A percentile compares a stretch with the other conserved stretches of the same genome.
Conservation (phyloP, 1,140 invertebrate genomes). For the Pseudomyrmex flavicornis region DNA sequence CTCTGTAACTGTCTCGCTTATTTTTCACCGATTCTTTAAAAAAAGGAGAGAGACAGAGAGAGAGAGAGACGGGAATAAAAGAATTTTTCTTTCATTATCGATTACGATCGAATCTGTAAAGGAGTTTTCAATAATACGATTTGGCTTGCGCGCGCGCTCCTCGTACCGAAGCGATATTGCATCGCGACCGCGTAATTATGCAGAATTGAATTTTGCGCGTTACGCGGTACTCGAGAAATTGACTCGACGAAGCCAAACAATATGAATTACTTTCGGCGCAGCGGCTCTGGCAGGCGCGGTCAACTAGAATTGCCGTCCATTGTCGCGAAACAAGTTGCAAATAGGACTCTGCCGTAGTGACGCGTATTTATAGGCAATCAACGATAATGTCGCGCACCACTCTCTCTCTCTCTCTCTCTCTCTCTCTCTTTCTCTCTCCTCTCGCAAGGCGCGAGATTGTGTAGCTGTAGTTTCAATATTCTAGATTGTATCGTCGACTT, state of each 20-base stretch:
- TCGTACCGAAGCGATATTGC: background rate
- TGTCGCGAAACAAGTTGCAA: conserved; percentile 61
- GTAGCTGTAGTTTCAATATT: conserved; percentile 39
- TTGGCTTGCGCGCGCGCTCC: background rate
- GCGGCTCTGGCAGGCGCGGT: background rate
- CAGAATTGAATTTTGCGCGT: conserved; percentile 5
- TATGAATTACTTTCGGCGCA: conserved; percentile 40
- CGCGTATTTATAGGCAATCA: conserved; percentile 58
- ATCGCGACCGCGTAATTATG: background rate
- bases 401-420: background rate
- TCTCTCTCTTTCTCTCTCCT: background rate
- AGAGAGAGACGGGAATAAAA: too few relatives aligned
- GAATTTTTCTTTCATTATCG: background rate
- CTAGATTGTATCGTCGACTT: conserved; percentile 60
- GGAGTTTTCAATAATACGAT: background rate
- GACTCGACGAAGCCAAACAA: conserved; percentile 29
- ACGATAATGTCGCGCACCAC: conserved; percentile 45
- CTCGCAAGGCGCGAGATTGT: conserved; percentile 15
- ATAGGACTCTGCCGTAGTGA: conserved; percentile 34
- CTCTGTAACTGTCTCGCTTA: background rate
- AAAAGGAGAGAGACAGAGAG: background rate
- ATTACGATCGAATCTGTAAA: background rate
- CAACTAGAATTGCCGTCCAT: conserved; percentile 55
- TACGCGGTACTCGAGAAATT: conserved; percentile 17
- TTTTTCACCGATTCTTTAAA: background rate